Percentiles rank a stretch among this genome's conserved stretches.
phyloP scores from a whole-genome alignment of 1,140 invertebrate species.

The Ceratina calcarata region DNA sequence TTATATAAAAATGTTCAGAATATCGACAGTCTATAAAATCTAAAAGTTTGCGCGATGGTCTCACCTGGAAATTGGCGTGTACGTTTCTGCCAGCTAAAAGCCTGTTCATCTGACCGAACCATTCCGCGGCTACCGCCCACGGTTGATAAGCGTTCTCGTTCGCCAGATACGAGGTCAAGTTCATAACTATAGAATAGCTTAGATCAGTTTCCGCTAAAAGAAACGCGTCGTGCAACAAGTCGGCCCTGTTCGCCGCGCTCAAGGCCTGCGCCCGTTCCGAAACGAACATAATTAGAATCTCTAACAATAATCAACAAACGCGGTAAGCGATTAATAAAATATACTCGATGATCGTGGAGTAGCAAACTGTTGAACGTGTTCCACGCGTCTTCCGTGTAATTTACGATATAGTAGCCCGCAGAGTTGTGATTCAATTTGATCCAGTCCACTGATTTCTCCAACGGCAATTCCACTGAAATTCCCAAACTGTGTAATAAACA shows the following conservation, averaged over 20 bases:
- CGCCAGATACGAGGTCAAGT: constrained; percentile 84
- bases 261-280: constrained; percentile 77
- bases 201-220: constrained; percentile 85
- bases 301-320: not conserved
- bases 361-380: constrained; percentile 59
- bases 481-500: too few species aligned
- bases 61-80: constrained; percentile 24
- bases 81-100: not conserved
- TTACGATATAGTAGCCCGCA: constrained; percentile 92
- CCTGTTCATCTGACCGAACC: constrained; percentile 28
- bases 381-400: constrained; percentile 87
- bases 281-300: not conserved
- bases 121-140: constrained; percentile 83
- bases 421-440: constrained; percentile 91
- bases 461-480: constrained; percentile 61
- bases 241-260: constrained; percentile 87
- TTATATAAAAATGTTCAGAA: not conserved
- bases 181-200: constrained; percentile 83
- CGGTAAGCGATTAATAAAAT: not conserved
- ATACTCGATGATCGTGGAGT: constrained; percentile 42
- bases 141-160: constrained; percentile 85
- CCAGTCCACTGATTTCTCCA: constrained; percentile 80
- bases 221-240: constrained; percentile 91
- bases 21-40: not conserved
- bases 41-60: not conserved